Base-by-base conservation (phyloP, 2,888 invertebrate genomes). In the Scaptomyza parva region DNA sequence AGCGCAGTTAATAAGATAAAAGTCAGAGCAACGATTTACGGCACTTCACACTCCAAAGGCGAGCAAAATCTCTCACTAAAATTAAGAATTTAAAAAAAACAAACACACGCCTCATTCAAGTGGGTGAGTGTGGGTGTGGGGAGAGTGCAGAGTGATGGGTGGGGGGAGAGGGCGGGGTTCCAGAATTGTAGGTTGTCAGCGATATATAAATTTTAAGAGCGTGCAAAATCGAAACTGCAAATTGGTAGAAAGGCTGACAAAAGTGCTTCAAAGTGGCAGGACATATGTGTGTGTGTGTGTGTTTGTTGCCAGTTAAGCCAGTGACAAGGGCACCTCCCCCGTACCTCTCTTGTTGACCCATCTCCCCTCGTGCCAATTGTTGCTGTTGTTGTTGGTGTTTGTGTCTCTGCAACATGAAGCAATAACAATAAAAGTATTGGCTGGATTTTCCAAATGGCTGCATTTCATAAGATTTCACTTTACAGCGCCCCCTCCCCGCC, bases 401-500 rank as follows among this genome's bases (percentile, higher is more conserved):
- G 28, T 28, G 35, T 47, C 51, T 26, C 40, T 65, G 65, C 57
- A 67, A 86, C 81, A 86, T 72, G 70, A 80, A 86, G 84, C 88
- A 88, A 88, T 88, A 86, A 78, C 81, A 86, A 75, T 86, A 76
- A 86, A 84, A 77, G 87, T 84, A 87, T 88, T 72, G 82, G 77
- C 80, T 78, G 88, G 78, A 88, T 89, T 89, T 88, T 88, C 88
- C 88, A 74, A 82, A 70, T 77, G 88, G 84, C 74, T 89, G 88
- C 86, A 82, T 83, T 82, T 74, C 74, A 78, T 80, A 86, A 72
- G 75, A 84, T 62, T 69, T 74, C 33, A 60, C 67, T 60, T 50
- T 37, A n/a, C 33, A 33, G 1, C 14, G 50, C 50, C 53, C 57
- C 65, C 60, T n/a, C n/a, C n/a, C n/a, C n/a, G n/a, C n/a, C n/a